phyloP scores from a whole-genome alignment of 2,888 invertebrate species.

The Pollenia labialis region DNA sequence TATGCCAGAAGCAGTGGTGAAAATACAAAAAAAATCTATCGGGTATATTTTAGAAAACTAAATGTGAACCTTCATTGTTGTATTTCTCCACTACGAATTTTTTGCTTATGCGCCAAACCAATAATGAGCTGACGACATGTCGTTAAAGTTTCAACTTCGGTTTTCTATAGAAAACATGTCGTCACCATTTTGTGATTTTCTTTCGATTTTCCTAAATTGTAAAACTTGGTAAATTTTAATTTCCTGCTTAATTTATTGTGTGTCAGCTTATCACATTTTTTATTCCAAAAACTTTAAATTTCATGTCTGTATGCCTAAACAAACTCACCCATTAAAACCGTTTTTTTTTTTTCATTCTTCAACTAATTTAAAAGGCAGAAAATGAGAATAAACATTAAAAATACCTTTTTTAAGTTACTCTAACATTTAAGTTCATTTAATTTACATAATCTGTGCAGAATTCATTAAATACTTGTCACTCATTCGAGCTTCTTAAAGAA shows the following conservation, averaged over 20 bases:
- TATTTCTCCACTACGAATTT: too few relatives aligned
- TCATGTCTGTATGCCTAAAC: constrained; percentile 26
- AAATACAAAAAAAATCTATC: too few relatives aligned
- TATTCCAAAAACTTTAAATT: neutral
- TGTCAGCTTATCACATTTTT: neutral
- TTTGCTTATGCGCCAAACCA: too few relatives aligned
- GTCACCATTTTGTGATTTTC: too few relatives aligned
- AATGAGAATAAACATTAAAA: constrained; percentile 8
- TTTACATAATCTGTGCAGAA: constrained; percentile 74
- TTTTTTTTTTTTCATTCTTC: neutral
- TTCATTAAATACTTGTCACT: constrained; percentile 74
- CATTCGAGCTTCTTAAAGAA: constrained; percentile 51
- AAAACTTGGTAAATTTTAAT: constrained; percentile 37
- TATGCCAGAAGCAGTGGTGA: too few relatives aligned
- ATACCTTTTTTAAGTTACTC: neutral
- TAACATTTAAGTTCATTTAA: constrained; percentile 38
- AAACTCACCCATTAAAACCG: neutral
- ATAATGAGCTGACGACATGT: too few relatives aligned
- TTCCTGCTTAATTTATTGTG: constrained; percentile 35
- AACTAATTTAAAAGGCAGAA: constrained; percentile 46
- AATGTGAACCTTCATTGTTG: too few relatives aligned
- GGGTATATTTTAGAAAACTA: too few relatives aligned
- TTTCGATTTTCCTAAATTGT: neutral
- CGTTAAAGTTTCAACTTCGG: too few relatives aligned
- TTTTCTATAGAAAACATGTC: too few relatives aligned